Base-by-base conservation (phyloP, 2,888 invertebrate species). In the Parnassius glacialis region DNA sequence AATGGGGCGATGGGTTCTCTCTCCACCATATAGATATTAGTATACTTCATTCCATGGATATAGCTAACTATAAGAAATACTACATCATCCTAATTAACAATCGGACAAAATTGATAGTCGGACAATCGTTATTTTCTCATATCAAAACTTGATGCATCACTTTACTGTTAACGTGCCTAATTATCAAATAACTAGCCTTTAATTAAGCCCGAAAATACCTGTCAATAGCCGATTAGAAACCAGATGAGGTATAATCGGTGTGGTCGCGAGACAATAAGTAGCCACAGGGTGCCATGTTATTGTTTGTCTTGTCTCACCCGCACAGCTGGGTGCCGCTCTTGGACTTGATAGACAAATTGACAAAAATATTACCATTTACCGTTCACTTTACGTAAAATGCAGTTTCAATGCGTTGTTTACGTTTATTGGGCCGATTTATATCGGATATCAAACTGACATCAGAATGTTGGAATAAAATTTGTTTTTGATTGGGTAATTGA, bases 221-320 rank as follows among this genome's bases (percentile, higher is more conserved):
- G 79, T 83, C 81, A 82, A 83, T 82, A 74, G 78, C 76, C 82
- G 81, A 84, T 85, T 86, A 87, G 80, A 79, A 75, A 78, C 70
- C 73, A 78, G 80, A 82, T 77, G 78, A 82, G 85, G 82, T 81
- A 82, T 82, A 81, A 86, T 85, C 84, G 77, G 76, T 73, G 73
- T 70, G 75, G 70, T 64, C 64, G 70, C 71, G 75, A 86, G 79
- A 86, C 88, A 87, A 87, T 87, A 87, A 83, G 80, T 79, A 81
- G 77, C 84, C 70, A 68, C 76, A 73, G 86, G 88, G 82, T 65
- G 81, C 75, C 83, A 64, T 79, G 82, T 84, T 84, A 82, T 85
- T 87, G 84, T 84, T 86, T 87, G 83, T 84, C 82, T 78, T 76
- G 81, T 79, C 79, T 72, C 74, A 73, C 74, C 74, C 72, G 70